Base-by-base conservation (phyloP, 1,140 invertebrate genomes). In the Wiebesia pumilae region DNA sequence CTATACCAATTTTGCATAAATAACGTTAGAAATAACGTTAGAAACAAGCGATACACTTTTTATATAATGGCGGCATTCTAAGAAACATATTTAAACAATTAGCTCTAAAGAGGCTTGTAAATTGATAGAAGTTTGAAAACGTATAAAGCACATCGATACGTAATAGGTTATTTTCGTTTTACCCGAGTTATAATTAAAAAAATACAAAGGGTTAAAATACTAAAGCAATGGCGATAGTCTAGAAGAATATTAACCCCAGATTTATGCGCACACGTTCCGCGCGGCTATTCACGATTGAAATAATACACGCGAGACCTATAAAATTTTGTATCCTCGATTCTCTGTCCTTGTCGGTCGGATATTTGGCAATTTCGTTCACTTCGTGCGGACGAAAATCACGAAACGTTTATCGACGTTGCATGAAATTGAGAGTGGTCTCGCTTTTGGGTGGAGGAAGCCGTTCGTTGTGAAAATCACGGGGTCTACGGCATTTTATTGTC, bases 321-420 rank as follows among this genome's bases (percentile, higher is more conserved):
- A 81, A 85, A 81, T 81, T 35, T 73, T n/a, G 77, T 27, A 51
- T 69, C 14, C 75, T 33, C 19, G 14, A 16, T 2, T 83, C 43
- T 78, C 38, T 40, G 33, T 14, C 35, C 24, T 30, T 4, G 14
- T 38, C n/a, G 33, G 30, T 43, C 54, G 40, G 67, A 73, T 81
- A 62, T 81, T 85, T 51, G 78, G 78, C 62, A 85, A 81, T 81
- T 81, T 81, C 62, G 47, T 30, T n/a, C 30, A 16, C 24, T 10
- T 33, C 73, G 51, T 33, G 71, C 27, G 54, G 69, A 81, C 65
- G 84, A 81, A 83, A 83, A 80, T 87, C 86, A 87, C 86, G 82
- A 84, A 84, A 84, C 82, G 77, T 84, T 87, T 81, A 84, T 84
- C 54, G 77, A 83, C 75, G 71, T 75, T 82, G 80, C 85, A 77